Evolutionary conservation across 2,888 invertebrate genomes (phyloP), one percentile per base, ranked within the genome.

Genomic region (Eulithis prunata): DNA sequence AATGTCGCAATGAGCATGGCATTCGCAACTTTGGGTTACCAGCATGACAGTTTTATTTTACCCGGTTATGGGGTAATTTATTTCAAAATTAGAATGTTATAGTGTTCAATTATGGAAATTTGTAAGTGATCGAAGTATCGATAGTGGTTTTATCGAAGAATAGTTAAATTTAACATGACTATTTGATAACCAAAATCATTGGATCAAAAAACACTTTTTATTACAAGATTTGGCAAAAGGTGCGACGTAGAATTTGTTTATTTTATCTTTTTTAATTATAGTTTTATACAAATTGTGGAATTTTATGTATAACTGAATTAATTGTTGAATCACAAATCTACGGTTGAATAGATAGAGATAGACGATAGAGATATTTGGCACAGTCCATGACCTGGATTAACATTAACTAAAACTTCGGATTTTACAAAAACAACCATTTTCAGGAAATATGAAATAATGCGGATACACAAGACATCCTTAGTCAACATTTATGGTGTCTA

Each of bases 1-100:
- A 69, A 76, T 78, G 67, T 74, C 69, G 71, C 71, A 77, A 73
- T 62, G 57, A 69, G 43, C 61, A 72, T 70, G 73, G 70, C 55
- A 64, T 52, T 63, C 36, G 43, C 11, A 60, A 65, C 28, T 47
- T 4, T 56, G 69, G 66, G 70, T 65, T 71, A 62, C 64, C 62
- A 70, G 36, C 11, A 36, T 43, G 4, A 12, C n/a, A 13, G 38
- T 12, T 51, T 49, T 13, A 36, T n/a, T 43, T 51, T 41, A 13
- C 49, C 54, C 13, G 21, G 21, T 1, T 21, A 21, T 21, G 21
- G 21, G 21, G 21, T 21, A 21, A 21, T 21, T 21, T 21, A 21
- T 21, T 21, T 21, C 21, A 21, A 21, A 21, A 21, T 21, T 21
- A 21, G 21, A 32, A 32, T 32, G 6, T 32, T 32, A 32, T 32